Percentiles rank a stretch among this genome's conserved stretches.
Conservation (phyloP, 1,140 invertebrate species). For the Polypedilum vanderplanki region DNA sequence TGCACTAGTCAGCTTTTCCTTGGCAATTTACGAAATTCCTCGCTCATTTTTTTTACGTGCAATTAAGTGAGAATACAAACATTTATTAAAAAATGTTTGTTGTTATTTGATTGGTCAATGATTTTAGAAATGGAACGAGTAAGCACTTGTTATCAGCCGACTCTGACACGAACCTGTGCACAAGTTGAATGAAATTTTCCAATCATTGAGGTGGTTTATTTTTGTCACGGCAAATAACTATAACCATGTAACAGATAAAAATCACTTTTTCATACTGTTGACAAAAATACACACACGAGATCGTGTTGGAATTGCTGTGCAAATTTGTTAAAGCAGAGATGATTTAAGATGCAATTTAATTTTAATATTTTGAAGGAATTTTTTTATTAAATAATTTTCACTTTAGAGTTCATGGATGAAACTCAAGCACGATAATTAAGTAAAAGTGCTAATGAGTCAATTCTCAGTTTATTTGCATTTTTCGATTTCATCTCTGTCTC, state of each 20-base stretch:
- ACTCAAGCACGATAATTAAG: constrained; percentile 9
- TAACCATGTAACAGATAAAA: constrained; percentile 19
- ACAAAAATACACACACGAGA: neutral
- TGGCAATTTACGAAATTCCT: neutral
- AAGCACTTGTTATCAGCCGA: too few relatives aligned
- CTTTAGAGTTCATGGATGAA: neutral
- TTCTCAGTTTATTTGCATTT: neutral
- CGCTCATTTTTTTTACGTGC: neutral
- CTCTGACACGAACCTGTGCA: too few relatives aligned
- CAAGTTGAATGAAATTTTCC: too few relatives aligned
- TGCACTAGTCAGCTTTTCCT: neutral
- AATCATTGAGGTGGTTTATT: constrained; percentile 4
- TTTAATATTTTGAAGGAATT: too few relatives aligned
- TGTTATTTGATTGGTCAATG: too few relatives aligned
- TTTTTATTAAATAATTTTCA: too few relatives aligned
- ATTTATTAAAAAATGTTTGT: neutral
- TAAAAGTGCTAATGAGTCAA: constrained; percentile 6
- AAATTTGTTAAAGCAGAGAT: neutral
- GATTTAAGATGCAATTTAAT: too few relatives aligned
- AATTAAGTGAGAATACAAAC: neutral
- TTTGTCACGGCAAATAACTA: constrained; percentile 1
- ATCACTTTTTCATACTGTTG: neutral
- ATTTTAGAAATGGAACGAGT: too few relatives aligned
- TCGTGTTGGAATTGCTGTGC: constrained; percentile 7
- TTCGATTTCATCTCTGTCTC: neutral